Evolutionary conservation across 1,140 invertebrate species (phyloP).

Genomic region (Oppia nitens): DNA sequence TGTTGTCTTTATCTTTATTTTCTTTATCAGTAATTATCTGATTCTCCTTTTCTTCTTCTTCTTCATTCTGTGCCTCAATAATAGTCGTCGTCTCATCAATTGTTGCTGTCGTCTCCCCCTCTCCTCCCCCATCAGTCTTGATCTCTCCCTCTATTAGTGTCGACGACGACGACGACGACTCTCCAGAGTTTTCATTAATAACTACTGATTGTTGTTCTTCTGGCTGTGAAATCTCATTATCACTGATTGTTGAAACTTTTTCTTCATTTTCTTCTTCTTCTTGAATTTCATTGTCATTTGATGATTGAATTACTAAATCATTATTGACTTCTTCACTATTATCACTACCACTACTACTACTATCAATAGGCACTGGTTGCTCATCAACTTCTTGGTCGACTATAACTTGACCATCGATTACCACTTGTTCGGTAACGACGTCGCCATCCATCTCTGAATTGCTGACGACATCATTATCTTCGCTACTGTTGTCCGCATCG

Average conservation of each 20-base stretch:
- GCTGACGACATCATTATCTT: neutral
- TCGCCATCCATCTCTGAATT: neutral
- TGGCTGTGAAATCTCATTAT: neutral
- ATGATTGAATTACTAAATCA: too few species aligned
- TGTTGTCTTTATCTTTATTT: neutral
- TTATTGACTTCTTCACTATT: too few species aligned
- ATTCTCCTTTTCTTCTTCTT: constrained; percentile 3
- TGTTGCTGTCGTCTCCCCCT: neutral
- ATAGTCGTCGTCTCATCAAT: neutral
- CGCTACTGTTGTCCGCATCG: too few species aligned
- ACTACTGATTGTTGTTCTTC: neutral
- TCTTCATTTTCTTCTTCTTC: neutral
- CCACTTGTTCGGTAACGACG: neutral
- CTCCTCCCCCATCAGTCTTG: neutral
- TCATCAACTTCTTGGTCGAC: neutral
- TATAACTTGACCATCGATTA: neutral
- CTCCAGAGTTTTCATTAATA: too few species aligned
- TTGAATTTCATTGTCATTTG: neutral
- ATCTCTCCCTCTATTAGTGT: constrained; percentile 1
- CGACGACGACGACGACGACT: too few species aligned
- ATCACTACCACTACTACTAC: neutral
- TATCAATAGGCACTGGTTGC: neutral
- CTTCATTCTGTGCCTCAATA: neutral
- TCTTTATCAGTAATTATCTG: neutral
- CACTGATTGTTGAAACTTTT: neutral